These are phyloP conservation scores for Rhabdophis nuchalis DNA, from an alignment of 2,797 vertebrate genomes.

Conservation along the genomic window DNA sequence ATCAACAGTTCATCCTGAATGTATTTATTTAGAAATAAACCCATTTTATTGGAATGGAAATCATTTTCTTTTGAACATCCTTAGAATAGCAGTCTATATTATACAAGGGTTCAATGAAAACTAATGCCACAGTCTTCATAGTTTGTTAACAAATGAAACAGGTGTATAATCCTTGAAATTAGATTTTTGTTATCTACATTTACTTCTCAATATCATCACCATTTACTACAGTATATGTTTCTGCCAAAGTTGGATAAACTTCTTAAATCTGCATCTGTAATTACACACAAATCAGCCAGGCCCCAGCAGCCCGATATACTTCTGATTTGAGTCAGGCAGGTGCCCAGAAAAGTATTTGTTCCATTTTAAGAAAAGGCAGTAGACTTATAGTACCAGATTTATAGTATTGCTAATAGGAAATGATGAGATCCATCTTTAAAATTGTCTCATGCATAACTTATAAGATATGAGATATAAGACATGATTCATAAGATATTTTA, in stretches of 20 bases:
- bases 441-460: neutral
- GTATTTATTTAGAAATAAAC: neutral
- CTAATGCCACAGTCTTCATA: neutral
- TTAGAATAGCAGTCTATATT: neutral
- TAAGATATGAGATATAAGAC: neutral
- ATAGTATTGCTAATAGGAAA: neutral
- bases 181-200: neutral
- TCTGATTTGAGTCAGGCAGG: neutral
- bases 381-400: neutral
- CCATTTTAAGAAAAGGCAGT: neutral
- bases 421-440: neutral
- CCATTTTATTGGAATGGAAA: neutral
- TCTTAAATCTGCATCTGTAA: neutral
- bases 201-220: neutral
- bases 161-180: neutral
- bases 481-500: neutral
- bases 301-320: neutral
- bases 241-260: neutral
- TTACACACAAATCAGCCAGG: neutral
- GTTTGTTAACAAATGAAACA: neutral
- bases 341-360: neutral
- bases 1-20: neutral
- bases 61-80: neutral
- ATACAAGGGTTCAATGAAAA: neutral
- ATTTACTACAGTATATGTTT: neutral